Percentiles rank a stretch among this genome's conserved stretches.
Evolutionary conservation across 1,140 invertebrate species (phyloP).

Genomic region (Trichonephila inaurata): DNA sequence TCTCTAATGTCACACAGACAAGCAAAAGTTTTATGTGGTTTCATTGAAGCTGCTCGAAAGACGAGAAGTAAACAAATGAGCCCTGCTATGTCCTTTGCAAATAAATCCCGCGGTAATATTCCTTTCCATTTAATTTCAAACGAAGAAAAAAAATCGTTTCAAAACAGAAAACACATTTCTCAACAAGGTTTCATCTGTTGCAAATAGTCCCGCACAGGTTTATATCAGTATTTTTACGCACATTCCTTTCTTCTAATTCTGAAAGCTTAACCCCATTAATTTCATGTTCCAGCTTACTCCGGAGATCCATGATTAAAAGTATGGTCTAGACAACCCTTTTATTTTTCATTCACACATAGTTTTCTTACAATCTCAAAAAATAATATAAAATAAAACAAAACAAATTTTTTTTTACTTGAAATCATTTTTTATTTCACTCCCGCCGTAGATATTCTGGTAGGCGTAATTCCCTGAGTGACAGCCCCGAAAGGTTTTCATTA

Average conservation of each 20-base stretch:
- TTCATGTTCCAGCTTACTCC: conserved; percentile 56
- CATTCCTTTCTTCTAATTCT: conserved; percentile 16
- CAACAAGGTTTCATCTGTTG: conserved; percentile 16
- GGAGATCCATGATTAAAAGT: conserved; percentile 73
- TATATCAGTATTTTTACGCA: not conserved
- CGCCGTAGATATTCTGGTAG: conserved; percentile 65
- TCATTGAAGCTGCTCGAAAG: not conserved
- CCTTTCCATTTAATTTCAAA: not conserved
- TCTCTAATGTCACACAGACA: no score
- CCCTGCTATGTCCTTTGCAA: not conserved
- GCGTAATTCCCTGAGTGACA: conserved; percentile 74
- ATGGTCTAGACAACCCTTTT: conserved; percentile 67
- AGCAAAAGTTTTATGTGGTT: not conserved
- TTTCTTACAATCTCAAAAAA: conserved; percentile 70
- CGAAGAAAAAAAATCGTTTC: conserved; percentile 24
- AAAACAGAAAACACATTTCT: conserved; percentile 24
- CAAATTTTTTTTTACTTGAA: conserved; percentile 54
- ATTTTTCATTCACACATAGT: conserved; percentile 75
- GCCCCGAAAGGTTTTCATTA: conserved; percentile 76
- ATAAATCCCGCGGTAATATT: not conserved
- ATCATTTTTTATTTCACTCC: conserved; percentile 67
- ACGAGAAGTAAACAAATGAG: not conserved
- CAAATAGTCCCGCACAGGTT: not conserved
- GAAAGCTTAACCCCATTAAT: conserved; percentile 74
- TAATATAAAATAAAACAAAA: not conserved